These are phyloP conservation scores for Drosophila jambulina DNA, from an alignment of 1,140 invertebrate species.

Conservation along the genomic window DNA sequence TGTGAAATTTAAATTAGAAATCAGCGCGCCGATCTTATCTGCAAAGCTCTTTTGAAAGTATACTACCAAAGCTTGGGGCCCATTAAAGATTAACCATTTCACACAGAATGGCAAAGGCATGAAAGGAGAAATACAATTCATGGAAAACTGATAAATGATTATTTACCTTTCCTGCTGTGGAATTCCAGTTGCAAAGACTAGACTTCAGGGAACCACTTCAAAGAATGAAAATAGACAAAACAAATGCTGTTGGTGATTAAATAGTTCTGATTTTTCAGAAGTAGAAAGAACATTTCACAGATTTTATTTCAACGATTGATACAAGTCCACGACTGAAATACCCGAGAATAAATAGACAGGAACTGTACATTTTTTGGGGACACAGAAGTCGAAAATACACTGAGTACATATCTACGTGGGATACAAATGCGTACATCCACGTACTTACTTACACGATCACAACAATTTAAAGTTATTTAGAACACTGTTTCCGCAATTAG, in stretches of 20 bases:
- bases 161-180: conserved; percentile 1
- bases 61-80: conserved; percentile 1
- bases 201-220: conserved; percentile 14
- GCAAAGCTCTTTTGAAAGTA: conserved; percentile 14
- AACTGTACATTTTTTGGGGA: conserved; percentile 52
- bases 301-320: conserved; percentile 18
- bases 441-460: conserved; percentile 20
- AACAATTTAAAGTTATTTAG: conserved; percentile 67
- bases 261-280: background rate
- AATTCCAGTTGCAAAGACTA: background rate
- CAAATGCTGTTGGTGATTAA: background rate
- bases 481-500: conserved; percentile 70
- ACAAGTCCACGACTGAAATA: conserved; percentile 11
- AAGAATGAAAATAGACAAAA: background rate
- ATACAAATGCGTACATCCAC: conserved; percentile 25
- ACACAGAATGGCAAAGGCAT: background rate
- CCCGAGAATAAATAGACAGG: conserved; percentile 46
- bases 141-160: conserved; percentile 10
- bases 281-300: background rate
- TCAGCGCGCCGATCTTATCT: background rate
- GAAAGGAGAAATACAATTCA: conserved; percentile 2
- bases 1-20: background rate
- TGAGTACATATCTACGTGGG: conserved; percentile 6
- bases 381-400: conserved; percentile 27
- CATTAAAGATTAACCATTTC: conserved; percentile 1